Conservation (phyloP, 2,797 vertebrate genomes). For the Poeciliopsis turneri region DNA sequence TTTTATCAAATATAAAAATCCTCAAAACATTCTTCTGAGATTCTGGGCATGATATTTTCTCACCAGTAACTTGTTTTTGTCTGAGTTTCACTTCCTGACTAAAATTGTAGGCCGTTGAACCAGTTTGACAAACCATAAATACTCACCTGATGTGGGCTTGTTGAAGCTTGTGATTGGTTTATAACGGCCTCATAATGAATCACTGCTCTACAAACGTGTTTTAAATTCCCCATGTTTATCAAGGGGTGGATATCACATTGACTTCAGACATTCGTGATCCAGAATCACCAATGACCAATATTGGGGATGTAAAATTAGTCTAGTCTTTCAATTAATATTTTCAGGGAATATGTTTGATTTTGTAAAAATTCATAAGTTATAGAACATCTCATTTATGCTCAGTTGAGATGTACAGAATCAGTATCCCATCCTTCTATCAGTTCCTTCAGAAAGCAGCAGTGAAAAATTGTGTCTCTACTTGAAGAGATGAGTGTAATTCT, state of each 20-base stretch:
- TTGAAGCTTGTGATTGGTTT: slow-evolving; percentile 43
- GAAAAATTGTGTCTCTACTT: background rate
- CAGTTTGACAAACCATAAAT: slow-evolving; percentile 30
- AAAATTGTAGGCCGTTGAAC: slow-evolving; percentile 28
- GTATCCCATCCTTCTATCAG: background rate
- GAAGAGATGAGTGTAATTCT: background rate
- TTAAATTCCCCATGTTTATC: slow-evolving; percentile 3
- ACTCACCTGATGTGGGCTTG: slow-evolving; percentile 19
- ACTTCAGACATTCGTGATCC: background rate
- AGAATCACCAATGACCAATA: background rate
- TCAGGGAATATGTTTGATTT: background rate
- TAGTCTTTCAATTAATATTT: background rate
- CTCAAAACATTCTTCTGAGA: background rate
- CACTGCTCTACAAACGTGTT: slow-evolving; percentile 1
- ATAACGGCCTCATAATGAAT: slow-evolving; percentile 31
- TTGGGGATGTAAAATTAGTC: background rate
- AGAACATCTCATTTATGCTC: background rate
- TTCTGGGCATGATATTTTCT: slow-evolving; percentile 8
- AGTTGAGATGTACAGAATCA: background rate
- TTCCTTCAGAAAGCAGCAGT: background rate
- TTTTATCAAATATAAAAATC: background rate
- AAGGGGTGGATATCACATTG: background rate
- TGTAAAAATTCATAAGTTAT: background rate
- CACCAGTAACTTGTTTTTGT: background rate
- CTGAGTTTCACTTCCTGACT: slow-evolving; percentile 4